Evolutionary conservation across 2,113 vertebrate species (phyloP).

Genomic region (Carassius auratus): DNA sequence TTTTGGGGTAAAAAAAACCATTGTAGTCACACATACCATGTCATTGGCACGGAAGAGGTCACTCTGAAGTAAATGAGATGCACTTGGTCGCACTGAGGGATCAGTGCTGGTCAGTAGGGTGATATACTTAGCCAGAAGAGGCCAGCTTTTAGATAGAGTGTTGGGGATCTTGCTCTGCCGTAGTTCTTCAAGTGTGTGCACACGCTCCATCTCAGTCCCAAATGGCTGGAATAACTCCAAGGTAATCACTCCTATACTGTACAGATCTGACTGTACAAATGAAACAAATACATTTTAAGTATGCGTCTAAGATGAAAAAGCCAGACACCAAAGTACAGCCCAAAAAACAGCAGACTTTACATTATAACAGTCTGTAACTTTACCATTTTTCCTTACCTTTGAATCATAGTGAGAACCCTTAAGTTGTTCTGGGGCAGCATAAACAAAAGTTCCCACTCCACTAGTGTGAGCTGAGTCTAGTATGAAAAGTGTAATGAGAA

Average conservation of each 20-base stretch:
- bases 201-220: conserved; percentile 95
- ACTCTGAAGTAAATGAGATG: conserved; percentile 83
- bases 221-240: conserved; percentile 95
- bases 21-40: conserved; percentile 69
- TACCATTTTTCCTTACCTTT: conserved; percentile 72
- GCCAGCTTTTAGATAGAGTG: conserved; percentile 79
- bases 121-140: conserved; percentile 81
- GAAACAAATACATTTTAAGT: background rate
- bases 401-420: conserved; percentile 89
- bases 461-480: conserved; percentile 84
- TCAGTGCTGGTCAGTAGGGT: conserved; percentile 78
- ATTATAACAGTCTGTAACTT: background rate
- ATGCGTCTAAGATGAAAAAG: background rate
- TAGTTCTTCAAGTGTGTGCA: conserved; percentile 76
- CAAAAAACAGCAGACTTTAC: background rate
- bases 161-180: conserved; percentile 79
- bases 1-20: background rate
- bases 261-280: conserved; percentile 91
- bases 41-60: conserved; percentile 85
- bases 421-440: conserved; percentile 92
- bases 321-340: background rate
- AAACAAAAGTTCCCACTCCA: conserved; percentile 93
- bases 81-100: conserved; percentile 80
- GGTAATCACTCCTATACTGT: conserved; percentile 91
- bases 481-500: conserved; percentile 68